Evolutionary conservation across 2,888 invertebrate species (phyloP).

Genomic region (Hirtodrosophila histrioides): DNA sequence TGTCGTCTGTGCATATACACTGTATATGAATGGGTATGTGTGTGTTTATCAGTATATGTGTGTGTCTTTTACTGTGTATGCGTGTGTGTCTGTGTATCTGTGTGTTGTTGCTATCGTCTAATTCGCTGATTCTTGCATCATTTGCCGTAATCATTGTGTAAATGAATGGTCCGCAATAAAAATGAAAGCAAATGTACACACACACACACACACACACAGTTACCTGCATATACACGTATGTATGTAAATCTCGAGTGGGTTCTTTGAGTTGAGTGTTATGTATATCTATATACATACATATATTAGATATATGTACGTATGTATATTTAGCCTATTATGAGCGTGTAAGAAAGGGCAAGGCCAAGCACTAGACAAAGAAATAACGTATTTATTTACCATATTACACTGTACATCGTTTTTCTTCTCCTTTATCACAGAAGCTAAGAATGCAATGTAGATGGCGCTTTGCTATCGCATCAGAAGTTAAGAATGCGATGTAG

Average conservation of each 20-base stretch:
- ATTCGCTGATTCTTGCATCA: conserved; percentile 73
- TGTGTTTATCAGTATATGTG: conserved; percentile 7
- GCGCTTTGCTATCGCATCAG: too few species aligned
- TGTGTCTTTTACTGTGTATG: conserved; percentile 18
- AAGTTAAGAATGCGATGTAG: too few species aligned
- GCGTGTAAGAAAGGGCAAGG: conserved; percentile 47
- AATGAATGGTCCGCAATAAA: conserved; percentile 59
- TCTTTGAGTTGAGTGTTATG: conserved; percentile 1
- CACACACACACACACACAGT: conserved; percentile 3
- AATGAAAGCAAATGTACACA: conserved; percentile 64
- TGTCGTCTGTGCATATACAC: conserved; percentile 19
- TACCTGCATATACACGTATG: background rate
- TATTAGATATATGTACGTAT: conserved; percentile 3
- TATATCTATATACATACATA: conserved; percentile 3
- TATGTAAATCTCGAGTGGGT: conserved; percentile 21
- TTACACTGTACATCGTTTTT: background rate
- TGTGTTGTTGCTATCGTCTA: conserved; percentile 42
- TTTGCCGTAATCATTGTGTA: conserved; percentile 72
- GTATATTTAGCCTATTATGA: conserved; percentile 1
- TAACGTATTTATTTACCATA: conserved; percentile 1
- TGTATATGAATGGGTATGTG: conserved; percentile 4
- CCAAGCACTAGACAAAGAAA: conserved; percentile 73
- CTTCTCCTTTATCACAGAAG: too few species aligned
- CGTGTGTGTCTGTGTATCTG: conserved; percentile 18
- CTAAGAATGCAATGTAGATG: too few species aligned